phyloP scores from a whole-genome alignment of 1,140 invertebrate genomes.

The Triops longicaudatus region DNA sequence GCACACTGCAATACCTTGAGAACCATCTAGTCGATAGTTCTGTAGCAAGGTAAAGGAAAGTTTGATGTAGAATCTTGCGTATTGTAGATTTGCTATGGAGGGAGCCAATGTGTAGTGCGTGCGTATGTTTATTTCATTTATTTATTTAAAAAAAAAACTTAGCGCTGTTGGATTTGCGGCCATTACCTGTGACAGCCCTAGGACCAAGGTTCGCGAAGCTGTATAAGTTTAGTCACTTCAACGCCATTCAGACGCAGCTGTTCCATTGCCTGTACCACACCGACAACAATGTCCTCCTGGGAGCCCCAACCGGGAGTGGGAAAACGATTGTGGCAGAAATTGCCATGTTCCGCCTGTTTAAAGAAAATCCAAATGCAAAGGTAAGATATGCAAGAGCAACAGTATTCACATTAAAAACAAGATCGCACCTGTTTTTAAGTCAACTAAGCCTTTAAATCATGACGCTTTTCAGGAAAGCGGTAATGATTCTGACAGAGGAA shows the following conservation, averaged over 20 bases:
- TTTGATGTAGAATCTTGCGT: no score
- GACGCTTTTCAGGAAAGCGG: no score
- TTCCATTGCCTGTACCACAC: conserved; percentile 95
- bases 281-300: conserved; percentile 86
- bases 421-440: not conserved
- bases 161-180: conserved; percentile 84
- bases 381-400: conserved; percentile 40
- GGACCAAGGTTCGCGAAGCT: conserved; percentile 64
- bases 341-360: conserved; percentile 90
- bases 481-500: no score
- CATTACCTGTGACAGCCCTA: conserved; percentile 74
- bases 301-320: conserved; percentile 96
- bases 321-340: conserved; percentile 98
- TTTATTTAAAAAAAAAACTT: conserved; percentile 32
- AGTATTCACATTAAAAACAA: not conserved
- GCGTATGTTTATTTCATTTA: no score
- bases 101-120: no score
- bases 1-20: no score
- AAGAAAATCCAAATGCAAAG: conserved; percentile 71
- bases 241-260: conserved; percentile 98
- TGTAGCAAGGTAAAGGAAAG: no score
- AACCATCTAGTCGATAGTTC: no score
- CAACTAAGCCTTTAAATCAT: conserved; percentile 19
- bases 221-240: conserved; percentile 92
- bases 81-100: conserved; percentile 6